phyloP scores from a whole-genome alignment of 2,113 vertebrate genomes.

The Catharus bicknelli region DNA sequence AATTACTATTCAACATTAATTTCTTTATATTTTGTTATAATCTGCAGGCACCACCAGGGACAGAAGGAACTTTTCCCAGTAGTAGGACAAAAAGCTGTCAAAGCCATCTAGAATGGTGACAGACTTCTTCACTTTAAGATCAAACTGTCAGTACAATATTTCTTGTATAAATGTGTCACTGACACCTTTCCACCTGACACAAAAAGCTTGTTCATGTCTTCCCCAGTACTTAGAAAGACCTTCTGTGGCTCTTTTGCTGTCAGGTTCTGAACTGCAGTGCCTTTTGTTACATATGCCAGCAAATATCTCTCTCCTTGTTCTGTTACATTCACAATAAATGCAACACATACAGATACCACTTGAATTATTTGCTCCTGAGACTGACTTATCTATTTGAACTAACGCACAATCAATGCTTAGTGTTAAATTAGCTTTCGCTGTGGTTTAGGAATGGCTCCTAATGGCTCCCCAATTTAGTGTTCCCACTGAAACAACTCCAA shows the following conservation, averaged over 20 bases:
- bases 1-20: background rate
- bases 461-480: background rate
- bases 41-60: background rate
- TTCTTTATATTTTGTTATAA: background rate
- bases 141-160: background rate
- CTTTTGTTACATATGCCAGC: background rate
- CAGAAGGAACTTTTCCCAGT: background rate
- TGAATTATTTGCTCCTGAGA: background rate
- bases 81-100: background rate
- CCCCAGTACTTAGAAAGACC: background rate
- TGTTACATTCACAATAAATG: background rate
- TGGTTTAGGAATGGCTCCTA: background rate
- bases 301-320: background rate
- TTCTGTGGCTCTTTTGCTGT: background rate
- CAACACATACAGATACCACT: background rate
- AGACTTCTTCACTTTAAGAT: background rate
- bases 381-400: background rate
- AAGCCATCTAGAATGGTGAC: background rate
- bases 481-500: background rate
- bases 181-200: background rate
- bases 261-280: background rate
- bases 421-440: background rate
- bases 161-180: background rate
- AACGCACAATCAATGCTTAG: background rate
- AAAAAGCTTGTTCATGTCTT: background rate